Evolutionary conservation across 2,888 invertebrate genomes (phyloP).

Genomic region (Eulithis testata): DNA sequence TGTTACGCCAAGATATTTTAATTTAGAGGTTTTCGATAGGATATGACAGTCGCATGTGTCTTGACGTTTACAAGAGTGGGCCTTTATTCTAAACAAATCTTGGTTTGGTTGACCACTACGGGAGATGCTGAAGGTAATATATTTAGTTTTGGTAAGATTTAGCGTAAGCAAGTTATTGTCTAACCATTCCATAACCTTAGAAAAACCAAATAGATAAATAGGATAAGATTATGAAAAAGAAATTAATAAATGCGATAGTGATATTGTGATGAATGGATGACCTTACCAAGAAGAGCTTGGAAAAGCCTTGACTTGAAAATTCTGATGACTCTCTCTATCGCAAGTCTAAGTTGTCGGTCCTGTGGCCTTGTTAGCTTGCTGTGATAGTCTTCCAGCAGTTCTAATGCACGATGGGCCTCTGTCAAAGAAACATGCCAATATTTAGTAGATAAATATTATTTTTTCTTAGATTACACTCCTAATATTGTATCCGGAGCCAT

Average conservation of each 20-base stretch:
- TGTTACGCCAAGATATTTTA: no score
- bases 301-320: conserved; percentile 99
- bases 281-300: conserved; percentile 97
- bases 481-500: no score
- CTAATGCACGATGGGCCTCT: conserved; percentile 99
- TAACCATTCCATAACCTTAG: no score
- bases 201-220: not conserved
- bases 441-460: not conserved
- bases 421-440: conserved; percentile 49
- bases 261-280: conserved; percentile 11
- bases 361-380: conserved; percentile 96
- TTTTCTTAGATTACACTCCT: no score
- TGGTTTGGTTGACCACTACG: no score
- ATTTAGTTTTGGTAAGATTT: no score
- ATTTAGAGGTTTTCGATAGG: no score
- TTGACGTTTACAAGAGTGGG: no score
- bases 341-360: conserved; percentile 96
- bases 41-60: no score
- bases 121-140: no score
- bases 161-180: no score
- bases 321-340: conserved; percentile 98
- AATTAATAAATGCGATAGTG: not conserved
- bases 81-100: no score
- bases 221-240: not conserved
- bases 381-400: conserved; percentile 99